A percentile compares a stretch with the other conserved stretches of the same genome.
phyloP scores from a whole-genome alignment of 2,888 invertebrate species.

The Nomada flava region DNA sequence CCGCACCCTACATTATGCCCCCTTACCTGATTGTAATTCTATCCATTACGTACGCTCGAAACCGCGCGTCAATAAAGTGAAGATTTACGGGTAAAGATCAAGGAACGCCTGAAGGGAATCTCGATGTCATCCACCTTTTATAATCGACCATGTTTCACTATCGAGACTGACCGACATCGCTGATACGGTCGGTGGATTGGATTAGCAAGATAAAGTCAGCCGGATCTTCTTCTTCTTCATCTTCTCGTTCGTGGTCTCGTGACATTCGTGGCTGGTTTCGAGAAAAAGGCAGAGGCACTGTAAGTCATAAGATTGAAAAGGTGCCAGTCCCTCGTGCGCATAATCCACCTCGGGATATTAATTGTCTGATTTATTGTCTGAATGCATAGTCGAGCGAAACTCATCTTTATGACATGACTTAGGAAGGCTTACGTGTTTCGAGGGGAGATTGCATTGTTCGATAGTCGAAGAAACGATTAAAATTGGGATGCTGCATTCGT shows the following conservation, averaged over 20 bases:
- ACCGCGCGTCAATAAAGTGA: constrained; percentile 38
- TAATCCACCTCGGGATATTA: constrained; percentile 40
- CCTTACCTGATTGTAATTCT: constrained; percentile 36
- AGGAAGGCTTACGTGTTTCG: background rate
- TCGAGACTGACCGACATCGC: constrained; percentile 26
- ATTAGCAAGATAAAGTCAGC: constrained; percentile 30
- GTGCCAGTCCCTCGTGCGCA: constrained; percentile 4
- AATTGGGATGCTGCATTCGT: constrained; percentile 4
- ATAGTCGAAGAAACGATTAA: constrained; percentile 23
- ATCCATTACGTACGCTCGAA: constrained; percentile 2
- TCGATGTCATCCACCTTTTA: constrained; percentile 63
- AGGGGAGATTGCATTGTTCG: background rate
- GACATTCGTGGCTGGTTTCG: constrained; percentile 48
- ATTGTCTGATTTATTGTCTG: constrained; percentile 41
- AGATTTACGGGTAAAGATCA: constrained; percentile 68
- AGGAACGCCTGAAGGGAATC: constrained; percentile 52
- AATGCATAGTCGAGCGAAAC: constrained; percentile 17
- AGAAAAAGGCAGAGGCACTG: constrained; percentile 31
- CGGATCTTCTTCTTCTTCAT: constrained; percentile 25
- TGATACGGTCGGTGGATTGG: constrained; percentile 53
- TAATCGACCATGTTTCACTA: constrained; percentile 40
- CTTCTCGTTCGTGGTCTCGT: constrained; percentile 21
- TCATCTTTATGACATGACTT: constrained; percentile 15
- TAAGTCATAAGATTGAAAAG: constrained; percentile 22
- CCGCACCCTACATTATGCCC: constrained; percentile 35